These are phyloP conservation scores for Hypotaenidia okinawae DNA, from an alignment of 2,797 vertebrate species.

Conservation along the genomic window DNA sequence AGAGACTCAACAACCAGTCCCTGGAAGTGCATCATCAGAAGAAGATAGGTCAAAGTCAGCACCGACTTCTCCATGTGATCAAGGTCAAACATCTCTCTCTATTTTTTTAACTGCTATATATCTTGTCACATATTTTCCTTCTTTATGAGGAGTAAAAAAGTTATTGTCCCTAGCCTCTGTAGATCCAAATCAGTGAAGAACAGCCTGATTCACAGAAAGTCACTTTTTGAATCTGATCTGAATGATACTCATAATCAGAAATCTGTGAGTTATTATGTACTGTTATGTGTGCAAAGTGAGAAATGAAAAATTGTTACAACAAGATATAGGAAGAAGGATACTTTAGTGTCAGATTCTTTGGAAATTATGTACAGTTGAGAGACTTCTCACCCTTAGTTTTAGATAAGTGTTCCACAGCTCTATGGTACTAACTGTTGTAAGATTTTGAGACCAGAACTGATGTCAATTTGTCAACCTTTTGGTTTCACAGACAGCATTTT, in stretches of 20 bases:
- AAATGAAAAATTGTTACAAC: conserved; percentile 1
- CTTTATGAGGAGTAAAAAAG: neutral
- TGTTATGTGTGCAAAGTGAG: neutral
- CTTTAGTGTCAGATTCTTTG: neutral
- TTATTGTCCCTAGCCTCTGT: neutral
- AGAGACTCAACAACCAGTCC: conserved; percentile 84
- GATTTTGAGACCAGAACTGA: neutral
- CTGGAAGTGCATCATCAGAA: conserved; percentile 82
- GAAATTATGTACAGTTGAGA: neutral
- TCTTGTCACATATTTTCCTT: neutral
- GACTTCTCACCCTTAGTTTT: neutral
- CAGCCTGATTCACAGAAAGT: neutral
- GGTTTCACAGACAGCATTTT: neutral
- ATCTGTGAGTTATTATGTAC: neutral
- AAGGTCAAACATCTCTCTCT: conserved; percentile 79
- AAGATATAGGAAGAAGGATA: neutral
- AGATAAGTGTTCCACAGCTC: neutral
- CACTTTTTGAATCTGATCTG: neutral
- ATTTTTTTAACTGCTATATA: neutral
- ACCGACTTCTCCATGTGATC: conserved; percentile 94
- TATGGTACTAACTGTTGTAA: neutral
- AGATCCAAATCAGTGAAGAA: neutral
- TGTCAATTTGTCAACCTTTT: neutral
- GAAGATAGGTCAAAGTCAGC: conserved; percentile 93
- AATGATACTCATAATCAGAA: neutral